Base-by-base conservation (phyloP, 2,797 vertebrate species). In the Lepilemur ruficaudatus region DNA sequence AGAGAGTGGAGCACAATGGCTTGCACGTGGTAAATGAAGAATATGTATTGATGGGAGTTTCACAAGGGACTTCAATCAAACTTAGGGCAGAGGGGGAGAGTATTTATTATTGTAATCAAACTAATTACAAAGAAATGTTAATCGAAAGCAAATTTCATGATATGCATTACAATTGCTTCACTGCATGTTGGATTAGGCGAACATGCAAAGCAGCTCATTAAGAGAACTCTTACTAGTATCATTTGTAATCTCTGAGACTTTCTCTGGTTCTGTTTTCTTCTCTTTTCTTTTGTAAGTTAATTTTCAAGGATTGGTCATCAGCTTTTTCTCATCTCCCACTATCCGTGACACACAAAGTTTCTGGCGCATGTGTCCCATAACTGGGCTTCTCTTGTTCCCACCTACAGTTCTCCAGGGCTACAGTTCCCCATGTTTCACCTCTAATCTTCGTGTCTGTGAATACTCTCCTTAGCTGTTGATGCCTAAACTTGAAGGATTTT, bases 31-130 rank as follows among this genome's bases (percentile, higher is more conserved):
- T 43, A 61, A 46, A 20, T 65, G 9, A n/a, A 75, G 46, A 83
- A 22, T 55, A 78, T 43, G 4, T 46, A 59, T 80, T 91, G 57
- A 57, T 18, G 23, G 12, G 7, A 93, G 94, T 96, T 93, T 96
- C 89, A 48, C 63, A 41, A 86, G 69, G 14, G 57, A 55, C 25
- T 69, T 87, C 94, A 80, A 91, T 95, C 81, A 92, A 67, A 89
- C 55, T 89, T 32, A 80, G 52, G 72, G n/a, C 25, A 59, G 13
- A 38, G 38, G 61, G 11, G 41, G 35, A 73, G 46, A 38, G 7
- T 69, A 85, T 76, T 93, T 91, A 83, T 91, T 90, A 93, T 85
- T 82, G 14, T 86, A 67, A 93, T 91, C 72, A 69, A 92, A 91
- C 35, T 84, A 90, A 92, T 91, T 94, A 69, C 91, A 82, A 93